Conservation (phyloP, 2,888 invertebrate genomes). For the Sussaba pulchella region DNA sequence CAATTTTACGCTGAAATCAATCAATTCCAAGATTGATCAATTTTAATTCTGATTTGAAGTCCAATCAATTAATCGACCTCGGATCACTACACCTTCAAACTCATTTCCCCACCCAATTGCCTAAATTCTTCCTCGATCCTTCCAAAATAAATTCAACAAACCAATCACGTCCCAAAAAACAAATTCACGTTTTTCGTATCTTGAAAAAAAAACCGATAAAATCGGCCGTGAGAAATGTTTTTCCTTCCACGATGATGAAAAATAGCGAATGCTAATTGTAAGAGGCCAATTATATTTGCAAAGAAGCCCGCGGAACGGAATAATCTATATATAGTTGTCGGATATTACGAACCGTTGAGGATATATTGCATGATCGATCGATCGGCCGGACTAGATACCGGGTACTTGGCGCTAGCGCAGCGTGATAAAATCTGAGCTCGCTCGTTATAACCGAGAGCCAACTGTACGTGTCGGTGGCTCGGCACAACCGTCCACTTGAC, state of each 20-base stretch:
- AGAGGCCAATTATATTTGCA: slow-evolving; percentile 52
- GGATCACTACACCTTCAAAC: no score
- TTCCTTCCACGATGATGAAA: not conserved
- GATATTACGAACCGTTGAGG: slow-evolving; percentile 38
- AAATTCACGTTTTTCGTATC: no score
- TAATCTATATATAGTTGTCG: slow-evolving; percentile 24
- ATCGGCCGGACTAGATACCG: slow-evolving; percentile 42
- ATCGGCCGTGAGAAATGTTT: no score
- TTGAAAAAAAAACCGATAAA: not conserved
- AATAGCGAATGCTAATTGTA: slow-evolving; percentile 7
- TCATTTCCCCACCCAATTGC: no score
- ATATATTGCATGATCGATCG: slow-evolving; percentile 51
- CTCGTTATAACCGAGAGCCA: slow-evolving; percentile 50
- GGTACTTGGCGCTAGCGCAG: slow-evolving; percentile 33
- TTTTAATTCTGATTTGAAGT: no score
- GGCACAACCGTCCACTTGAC: slow-evolving; percentile 37
- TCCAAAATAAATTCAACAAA: no score
- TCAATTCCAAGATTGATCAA: no score
- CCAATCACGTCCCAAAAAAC: no score
- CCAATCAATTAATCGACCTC: no score
- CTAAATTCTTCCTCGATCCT: no score
- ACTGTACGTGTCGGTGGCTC: not conserved
- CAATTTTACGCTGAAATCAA: no score
- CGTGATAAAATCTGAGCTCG: slow-evolving; percentile 59
- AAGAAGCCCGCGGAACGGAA: slow-evolving; percentile 15